A percentile compares a stretch with the other conserved stretches of the same genome.
These are phyloP conservation scores for Buceros bicornis DNA, from an alignment of 2,797 vertebrate species.

Conservation along the genomic window DNA sequence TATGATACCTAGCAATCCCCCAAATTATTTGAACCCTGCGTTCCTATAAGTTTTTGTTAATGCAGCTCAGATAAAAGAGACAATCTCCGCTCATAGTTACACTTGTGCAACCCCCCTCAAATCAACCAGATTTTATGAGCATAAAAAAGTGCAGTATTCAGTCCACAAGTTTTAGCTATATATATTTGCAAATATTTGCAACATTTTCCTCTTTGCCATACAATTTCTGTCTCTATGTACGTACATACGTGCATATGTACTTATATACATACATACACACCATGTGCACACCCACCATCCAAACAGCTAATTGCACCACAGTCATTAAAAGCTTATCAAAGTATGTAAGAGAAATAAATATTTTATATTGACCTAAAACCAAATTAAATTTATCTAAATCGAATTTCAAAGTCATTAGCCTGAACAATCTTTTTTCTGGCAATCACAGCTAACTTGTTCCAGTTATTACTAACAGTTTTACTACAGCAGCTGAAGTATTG, in stretches of 20 bases:
- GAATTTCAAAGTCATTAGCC: neutral
- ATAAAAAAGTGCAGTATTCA: neutral
- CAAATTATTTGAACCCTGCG: neutral
- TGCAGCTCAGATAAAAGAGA: neutral
- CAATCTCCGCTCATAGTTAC: neutral
- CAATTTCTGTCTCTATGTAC: neutral
- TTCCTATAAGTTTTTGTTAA: neutral
- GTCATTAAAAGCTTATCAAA: neutral
- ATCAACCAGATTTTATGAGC: neutral
- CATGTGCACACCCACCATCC: neutral
- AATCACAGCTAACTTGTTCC: neutral
- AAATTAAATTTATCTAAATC: neutral
- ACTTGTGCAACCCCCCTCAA: neutral
- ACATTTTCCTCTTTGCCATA: neutral
- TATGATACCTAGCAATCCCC: neutral
- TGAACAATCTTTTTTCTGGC: neutral
- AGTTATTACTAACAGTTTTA: constrained; percentile 3
- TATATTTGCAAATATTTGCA: neutral
- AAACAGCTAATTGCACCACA: neutral
- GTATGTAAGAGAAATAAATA: neutral
- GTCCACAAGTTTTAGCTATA: neutral
- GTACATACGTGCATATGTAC: neutral
- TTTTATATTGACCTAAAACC: neutral
- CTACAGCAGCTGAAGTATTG: neutral
- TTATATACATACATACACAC: no score